Percentiles rank a stretch among this genome's conserved stretches.
phyloP scores from a whole-genome alignment of 2,797 vertebrate genomes.

The Premnoplex brunnescens region DNA sequence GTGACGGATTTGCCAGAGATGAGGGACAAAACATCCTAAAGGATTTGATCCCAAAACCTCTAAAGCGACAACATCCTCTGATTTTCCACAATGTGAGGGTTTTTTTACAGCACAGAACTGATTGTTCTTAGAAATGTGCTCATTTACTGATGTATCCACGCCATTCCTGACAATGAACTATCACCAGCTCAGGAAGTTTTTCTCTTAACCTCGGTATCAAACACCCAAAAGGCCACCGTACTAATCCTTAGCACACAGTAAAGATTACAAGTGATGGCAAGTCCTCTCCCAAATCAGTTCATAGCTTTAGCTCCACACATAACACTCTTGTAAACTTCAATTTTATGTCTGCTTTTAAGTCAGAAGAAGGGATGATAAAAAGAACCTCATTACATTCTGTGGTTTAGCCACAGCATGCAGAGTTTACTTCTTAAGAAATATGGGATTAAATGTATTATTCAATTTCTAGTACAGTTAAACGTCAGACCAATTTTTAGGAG shows the following conservation, averaged over 20 bases:
- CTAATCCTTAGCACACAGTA: neutral
- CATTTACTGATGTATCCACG: neutral
- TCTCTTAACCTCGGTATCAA: neutral
- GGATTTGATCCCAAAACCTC: neutral
- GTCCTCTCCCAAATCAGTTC: neutral
- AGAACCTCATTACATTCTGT: neutral
- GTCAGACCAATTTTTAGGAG: neutral
- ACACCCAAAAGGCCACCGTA: neutral
- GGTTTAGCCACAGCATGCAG: neutral
- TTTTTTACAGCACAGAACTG: accelerated
- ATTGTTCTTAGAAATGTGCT: neutral
- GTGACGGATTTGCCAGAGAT: neutral
- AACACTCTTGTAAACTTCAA: neutral
- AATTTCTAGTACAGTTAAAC: neutral
- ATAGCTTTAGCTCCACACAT: neutral
- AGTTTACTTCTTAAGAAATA: neutral
- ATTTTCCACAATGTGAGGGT: neutral
- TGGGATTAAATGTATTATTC: neutral
- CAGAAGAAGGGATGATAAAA: neutral
- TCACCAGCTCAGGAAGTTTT: neutral
- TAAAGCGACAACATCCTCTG: neutral
- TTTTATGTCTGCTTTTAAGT: neutral
- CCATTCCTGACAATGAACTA: neutral
- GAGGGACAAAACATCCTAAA: neutral
- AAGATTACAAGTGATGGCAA: neutral